Evolutionary conservation across 2,113 vertebrate species (phyloP), one percentile per base, ranked within the genome.

Genomic region (Dasyornis broadbenti): DNA sequence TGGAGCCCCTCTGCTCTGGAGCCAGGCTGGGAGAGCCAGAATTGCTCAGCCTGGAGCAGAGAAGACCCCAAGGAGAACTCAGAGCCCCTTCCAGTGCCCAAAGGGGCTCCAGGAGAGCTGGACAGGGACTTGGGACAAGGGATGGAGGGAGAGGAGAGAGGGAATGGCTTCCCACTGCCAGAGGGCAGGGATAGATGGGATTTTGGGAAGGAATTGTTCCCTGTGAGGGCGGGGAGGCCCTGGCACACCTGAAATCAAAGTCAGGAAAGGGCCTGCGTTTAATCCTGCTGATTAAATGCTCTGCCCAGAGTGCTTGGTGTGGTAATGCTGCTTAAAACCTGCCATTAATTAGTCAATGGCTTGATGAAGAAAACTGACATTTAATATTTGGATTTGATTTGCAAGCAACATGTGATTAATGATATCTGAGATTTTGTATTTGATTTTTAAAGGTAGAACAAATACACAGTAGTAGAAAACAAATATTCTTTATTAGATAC

Each of bases 361-460:
- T 60, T 37, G 59, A 70, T 78, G 47, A 71, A 63, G 23, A 78
- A 87, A 89, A 63, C 5, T 24, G 27, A 8, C 45, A 8, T 72
- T 90, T 94, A 59, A 39, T 73, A 35, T 77, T 88, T 82, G 65
- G 39, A 24, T 71, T 76, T 88, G 71, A 72, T 93, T 90, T 47
- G 35, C 42, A 59, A 84, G 86, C 40, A 71, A 40, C 40, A 9
- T n/a, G n/a, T 44, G 76, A 47, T 45, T 54, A n/a, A 15, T 20
- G 26, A 4, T 53, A 65, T 22, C 15, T 59, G 50, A 75, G 26
- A 37, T 68, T 79, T 44, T 69, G 45, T 45, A 12, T 86, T 77
- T 88, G 39, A 31, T 78, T 86, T 90, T 56, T 59, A 49, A 63
- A 68, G 10, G 76, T 7, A 81, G 68, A 59, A 50, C 59, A 72